phyloP scores from a whole-genome alignment of 2,888 invertebrate genomes.

The Tridacna gigas region DNA sequence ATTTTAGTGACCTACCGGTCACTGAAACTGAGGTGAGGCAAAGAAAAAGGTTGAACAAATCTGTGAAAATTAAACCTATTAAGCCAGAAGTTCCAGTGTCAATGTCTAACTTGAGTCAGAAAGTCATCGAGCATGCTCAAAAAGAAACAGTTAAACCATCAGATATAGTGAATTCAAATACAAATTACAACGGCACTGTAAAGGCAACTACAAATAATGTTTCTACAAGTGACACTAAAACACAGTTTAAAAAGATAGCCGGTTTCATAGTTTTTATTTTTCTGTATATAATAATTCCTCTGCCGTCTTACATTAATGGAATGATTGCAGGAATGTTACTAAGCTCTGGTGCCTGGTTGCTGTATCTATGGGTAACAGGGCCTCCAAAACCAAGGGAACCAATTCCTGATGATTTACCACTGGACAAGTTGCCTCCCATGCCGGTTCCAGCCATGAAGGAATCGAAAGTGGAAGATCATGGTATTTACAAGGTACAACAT shows the following conservation, averaged over 20 bases:
- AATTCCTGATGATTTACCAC: conserved; percentile 67
- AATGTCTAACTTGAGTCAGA: conserved; percentile 62
- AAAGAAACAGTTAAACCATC: conserved; percentile 24
- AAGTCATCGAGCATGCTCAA: neutral
- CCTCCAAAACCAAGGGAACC: conserved; percentile 68
- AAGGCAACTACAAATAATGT: conserved; percentile 16
- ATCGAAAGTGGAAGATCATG: conserved; percentile 74
- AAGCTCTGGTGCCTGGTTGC: conserved; percentile 67
- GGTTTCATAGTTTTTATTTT: conserved; percentile 64
- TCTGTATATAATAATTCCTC: conserved; percentile 76
- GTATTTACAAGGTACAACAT: conserved; percentile 77
- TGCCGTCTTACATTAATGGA: conserved; percentile 81
- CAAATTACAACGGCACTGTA: conserved; percentile 1
- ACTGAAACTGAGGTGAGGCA: conserved; percentile 47
- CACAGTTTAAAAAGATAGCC: conserved; percentile 64
- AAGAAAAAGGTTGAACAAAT: conserved; percentile 49
- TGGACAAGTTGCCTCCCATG: conserved; percentile 77
- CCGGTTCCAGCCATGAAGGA: conserved; percentile 78
- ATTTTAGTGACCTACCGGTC: conserved; percentile 63
- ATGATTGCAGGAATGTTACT: conserved; percentile 74
- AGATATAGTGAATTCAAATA: conserved; percentile 36
- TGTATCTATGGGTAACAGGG: conserved; percentile 74
- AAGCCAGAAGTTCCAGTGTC: conserved; percentile 60
- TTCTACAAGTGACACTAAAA: conserved; percentile 28
- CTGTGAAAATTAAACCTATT: conserved; percentile 54